These are phyloP conservation scores for Protomyctophum bolini DNA, from an alignment of 2,113 vertebrate species.

Conservation along the genomic window DNA sequence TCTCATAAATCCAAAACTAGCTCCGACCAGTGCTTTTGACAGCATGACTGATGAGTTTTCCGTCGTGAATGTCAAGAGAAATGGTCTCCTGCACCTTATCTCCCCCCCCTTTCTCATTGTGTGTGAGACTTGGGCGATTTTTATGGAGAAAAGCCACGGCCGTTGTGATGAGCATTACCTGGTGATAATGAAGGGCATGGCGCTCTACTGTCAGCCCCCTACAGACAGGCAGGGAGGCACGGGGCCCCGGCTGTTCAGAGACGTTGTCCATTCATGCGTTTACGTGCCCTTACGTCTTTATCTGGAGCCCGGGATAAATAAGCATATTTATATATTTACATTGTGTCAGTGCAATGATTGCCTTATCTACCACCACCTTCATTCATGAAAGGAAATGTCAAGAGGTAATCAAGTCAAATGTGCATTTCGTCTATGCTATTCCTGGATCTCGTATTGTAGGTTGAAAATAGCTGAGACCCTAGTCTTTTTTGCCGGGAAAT, in stretches of 20 bases:
- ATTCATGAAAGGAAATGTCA: constrained; percentile 63
- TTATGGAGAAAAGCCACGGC: constrained; percentile 73
- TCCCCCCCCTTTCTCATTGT: constrained; percentile 75
- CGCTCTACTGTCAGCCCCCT: constrained; percentile 65
- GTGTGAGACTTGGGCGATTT: constrained; percentile 70
- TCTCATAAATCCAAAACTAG: constrained; percentile 82
- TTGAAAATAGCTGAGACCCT: constrained; percentile 45
- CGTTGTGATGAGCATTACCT: constrained; percentile 77
- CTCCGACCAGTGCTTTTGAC: constrained; percentile 77
- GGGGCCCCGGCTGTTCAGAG: constrained; percentile 40
- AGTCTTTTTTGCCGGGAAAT: constrained; percentile 17
- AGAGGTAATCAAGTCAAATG: constrained; percentile 71
- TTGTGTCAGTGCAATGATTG: constrained; percentile 57
- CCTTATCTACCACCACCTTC: constrained; percentile 62
- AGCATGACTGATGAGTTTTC: constrained; percentile 84
- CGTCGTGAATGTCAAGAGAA: constrained; percentile 82
- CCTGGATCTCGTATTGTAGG: constrained; percentile 40
- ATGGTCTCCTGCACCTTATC: constrained; percentile 80
- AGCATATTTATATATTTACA: constrained; percentile 71
- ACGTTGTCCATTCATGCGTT: constrained; percentile 59
- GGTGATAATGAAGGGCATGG: constrained; percentile 78
- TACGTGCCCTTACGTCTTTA: constrained; percentile 63
- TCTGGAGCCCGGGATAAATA: constrained; percentile 61
- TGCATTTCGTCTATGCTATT: constrained; percentile 52
- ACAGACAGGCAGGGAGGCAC: constrained; percentile 22